Evolutionary conservation across 2,797 vertebrate genomes (phyloP), one percentile per base, ranked within the genome.

Genomic region (Harpagifer antarcticus): DNA sequence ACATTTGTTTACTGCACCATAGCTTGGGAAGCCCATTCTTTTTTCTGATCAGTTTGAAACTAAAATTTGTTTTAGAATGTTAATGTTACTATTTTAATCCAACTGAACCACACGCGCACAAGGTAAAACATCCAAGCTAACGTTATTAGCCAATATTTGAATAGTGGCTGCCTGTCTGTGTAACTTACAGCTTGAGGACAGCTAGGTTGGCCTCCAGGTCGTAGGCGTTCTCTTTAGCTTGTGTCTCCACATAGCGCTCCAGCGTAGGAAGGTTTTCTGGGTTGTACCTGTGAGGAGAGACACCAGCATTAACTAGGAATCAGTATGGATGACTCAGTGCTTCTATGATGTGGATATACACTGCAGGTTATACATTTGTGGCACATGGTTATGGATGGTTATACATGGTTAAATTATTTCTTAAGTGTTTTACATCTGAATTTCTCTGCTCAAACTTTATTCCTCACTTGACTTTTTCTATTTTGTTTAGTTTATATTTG

Each of bases 151-250:
- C 9, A 8, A 10, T 0, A 49, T 53, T 11, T 63, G 19, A 23
- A 47, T 2, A 11, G 10, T 1, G 19, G 33, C 33, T 37, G 33
- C 33, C 7, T 37, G 33, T 20, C 4, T 15, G 2, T 17, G 44
- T 3, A 3, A 90, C 96, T 94, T 82, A 98, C 97, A 98, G 94
- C 74, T 97, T 97, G 2, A 96, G 91, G n/a, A 97, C 96, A 0
- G 97, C 97, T 63, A 98, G 89, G 87, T 98, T 98, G 20, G 97
- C 97, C 88, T 98, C 97, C 87, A 98, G 90, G 79, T 98, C 97
- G 3, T 98, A 98, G 2, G 97, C 93, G 2, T 98, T 98, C 70
- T 98, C 97, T 85, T 94, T 93, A 0, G 97, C 96, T 78, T 98
- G 97, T 0, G 96, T 98, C 88, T 98, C 97, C 85, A 98, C 97